A percentile compares a stretch with the other conserved stretches of the same genome.
phyloP scores from a whole-genome alignment of 2,888 invertebrate species.

The Tipula confusa region DNA sequence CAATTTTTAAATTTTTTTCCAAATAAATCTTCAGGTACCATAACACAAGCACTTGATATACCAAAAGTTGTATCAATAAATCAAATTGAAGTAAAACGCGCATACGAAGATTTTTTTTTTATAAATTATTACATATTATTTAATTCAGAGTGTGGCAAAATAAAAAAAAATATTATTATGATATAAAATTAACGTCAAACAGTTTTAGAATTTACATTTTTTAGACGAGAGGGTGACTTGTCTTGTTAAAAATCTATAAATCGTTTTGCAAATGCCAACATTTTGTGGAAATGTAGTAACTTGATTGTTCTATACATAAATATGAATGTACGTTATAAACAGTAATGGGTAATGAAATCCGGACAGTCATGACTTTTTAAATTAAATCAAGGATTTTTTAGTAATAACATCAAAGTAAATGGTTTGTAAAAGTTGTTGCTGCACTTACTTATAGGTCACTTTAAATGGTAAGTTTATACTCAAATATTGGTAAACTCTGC shows the following conservation, averaged over 20 bases:
- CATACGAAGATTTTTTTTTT: not conserved
- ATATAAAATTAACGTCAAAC: not conserved
- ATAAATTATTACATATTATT: slow-evolving; percentile 8
- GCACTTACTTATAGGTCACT: too few relatives aligned
- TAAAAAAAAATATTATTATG: not conserved
- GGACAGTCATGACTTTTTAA: too few relatives aligned
- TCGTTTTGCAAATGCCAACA: not conserved
- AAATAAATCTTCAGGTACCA: not conserved
- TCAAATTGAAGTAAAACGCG: not conserved
- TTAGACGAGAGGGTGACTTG: not conserved
- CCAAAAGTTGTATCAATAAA: not conserved
- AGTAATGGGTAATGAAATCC: too few relatives aligned
- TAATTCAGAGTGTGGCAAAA: not conserved
- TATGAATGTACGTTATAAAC: too few relatives aligned
- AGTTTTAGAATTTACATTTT: not conserved
- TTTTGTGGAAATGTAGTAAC: not conserved
- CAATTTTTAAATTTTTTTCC: not conserved
- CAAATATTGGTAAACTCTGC: too few relatives aligned
- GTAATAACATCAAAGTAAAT: too few relatives aligned
- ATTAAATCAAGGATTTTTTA: too few relatives aligned
- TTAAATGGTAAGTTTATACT: too few relatives aligned
- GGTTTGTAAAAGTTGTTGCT: too few relatives aligned
- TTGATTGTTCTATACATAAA: not conserved
- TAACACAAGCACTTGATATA: not conserved
- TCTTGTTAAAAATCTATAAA: slow-evolving; percentile 9